Evolutionary conservation across 2,888 invertebrate species (phyloP).

Genomic region (Ochropacha duplaris): DNA sequence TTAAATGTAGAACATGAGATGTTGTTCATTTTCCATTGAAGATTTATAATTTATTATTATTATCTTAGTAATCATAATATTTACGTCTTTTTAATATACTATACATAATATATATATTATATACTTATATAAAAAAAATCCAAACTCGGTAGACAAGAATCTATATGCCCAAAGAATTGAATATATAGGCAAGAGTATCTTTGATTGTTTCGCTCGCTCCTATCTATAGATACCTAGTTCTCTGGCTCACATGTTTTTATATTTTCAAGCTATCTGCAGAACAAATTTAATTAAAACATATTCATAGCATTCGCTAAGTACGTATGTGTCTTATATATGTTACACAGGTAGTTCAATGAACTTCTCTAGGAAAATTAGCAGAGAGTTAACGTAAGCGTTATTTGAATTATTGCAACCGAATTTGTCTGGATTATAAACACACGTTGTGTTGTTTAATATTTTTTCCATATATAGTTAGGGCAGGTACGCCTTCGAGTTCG

Average conservation of each 20-base stretch:
- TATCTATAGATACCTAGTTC: not conserved
- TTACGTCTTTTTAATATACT: too few species aligned
- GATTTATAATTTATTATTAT: not conserved
- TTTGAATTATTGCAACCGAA: constrained; percentile 38
- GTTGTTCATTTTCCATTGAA: constrained; percentile 23
- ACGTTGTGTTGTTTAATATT: constrained; percentile 23
- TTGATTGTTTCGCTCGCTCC: too few species aligned
- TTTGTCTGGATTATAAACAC: constrained; percentile 38
- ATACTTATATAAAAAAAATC: too few species aligned
- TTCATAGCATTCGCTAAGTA: not conserved
- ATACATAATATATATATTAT: too few species aligned
- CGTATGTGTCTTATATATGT: not conserved
- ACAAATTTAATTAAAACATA: not conserved
- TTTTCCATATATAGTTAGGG: constrained; percentile 25
- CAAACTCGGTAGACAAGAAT: too few species aligned
- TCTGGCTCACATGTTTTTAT: not conserved
- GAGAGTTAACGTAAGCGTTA: constrained; percentile 20
- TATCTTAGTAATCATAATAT: not conserved
- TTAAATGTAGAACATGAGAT: constrained; percentile 49
- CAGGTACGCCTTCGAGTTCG: constrained; percentile 29
- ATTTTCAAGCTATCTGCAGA: not conserved
- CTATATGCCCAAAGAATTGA: too few species aligned
- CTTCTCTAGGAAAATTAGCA: constrained; percentile 22
- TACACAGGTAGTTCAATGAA: constrained; percentile 21
- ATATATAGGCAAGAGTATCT: too few species aligned